Evolutionary conservation across 37 sponge, comb jelly and placozoan species (phyloP).

Genomic region (Hormiphora californensis): DNA sequence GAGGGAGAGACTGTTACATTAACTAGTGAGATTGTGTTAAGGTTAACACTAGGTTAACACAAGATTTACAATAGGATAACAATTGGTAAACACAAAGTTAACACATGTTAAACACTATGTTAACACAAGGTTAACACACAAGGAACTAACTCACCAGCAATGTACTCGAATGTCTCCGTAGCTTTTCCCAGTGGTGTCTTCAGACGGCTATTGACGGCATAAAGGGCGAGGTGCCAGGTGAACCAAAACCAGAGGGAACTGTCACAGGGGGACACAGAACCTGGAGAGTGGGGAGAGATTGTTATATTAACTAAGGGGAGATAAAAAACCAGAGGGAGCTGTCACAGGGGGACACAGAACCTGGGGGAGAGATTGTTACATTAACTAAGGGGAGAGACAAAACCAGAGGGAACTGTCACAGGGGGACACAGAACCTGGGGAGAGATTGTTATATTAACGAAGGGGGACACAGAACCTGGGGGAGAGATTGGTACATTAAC

Average conservation of each 20-base stretch:
- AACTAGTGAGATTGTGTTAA: too few species aligned
- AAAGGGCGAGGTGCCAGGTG: slow-evolving; percentile 83
- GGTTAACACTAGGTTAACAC: too few species aligned
- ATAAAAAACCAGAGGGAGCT: background rate
- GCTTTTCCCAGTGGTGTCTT: slow-evolving; percentile 86
- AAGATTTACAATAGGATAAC: too few species aligned
- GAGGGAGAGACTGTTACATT: background rate
- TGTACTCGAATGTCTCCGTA: slow-evolving; percentile 75
- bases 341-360: background rate
- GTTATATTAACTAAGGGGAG: background rate
- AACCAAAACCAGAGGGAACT: slow-evolving; percentile 91
- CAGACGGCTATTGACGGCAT: slow-evolving; percentile 77
- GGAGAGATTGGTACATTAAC: too few species aligned
- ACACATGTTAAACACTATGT: too few species aligned
- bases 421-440: too few species aligned
- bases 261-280: slow-evolving; percentile 77
- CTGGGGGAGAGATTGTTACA: background rate
- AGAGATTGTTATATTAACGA: too few species aligned
- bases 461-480: too few species aligned
- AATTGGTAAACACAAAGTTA: too few species aligned
- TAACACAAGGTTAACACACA: too few species aligned
- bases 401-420: too few species aligned
- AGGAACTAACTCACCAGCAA: slow-evolving; percentile 85
- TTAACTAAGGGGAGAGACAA: background rate
- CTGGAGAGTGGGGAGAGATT: background rate